phyloP scores from a whole-genome alignment of 2,888 invertebrate genomes.

The Ferdinandea cuprea region DNA sequence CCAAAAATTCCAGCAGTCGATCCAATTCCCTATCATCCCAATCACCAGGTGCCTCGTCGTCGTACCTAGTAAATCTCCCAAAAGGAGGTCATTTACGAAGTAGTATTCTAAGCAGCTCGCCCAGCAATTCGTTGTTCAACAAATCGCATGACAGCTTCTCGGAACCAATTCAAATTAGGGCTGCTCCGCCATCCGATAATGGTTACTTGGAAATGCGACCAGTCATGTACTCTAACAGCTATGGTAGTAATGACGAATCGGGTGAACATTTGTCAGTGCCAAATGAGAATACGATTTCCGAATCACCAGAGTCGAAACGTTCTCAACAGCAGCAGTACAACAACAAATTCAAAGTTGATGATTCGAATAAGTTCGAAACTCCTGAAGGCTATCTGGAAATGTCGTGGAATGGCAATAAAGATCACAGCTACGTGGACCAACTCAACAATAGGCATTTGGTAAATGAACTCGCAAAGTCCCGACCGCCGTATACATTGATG shows the following conservation, averaged over 20 bases:
- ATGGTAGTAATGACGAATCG: conserved; percentile 47
- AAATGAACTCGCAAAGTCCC: conserved; percentile 34
- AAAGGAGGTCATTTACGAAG: conserved; percentile 51
- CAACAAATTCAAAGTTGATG: conserved; percentile 77
- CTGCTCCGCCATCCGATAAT: conserved; percentile 67
- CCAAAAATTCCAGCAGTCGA: conserved; percentile 80
- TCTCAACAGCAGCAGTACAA: conserved; percentile 75
- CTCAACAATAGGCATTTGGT: conserved; percentile 3
- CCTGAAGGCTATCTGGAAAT: conserved; percentile 88
- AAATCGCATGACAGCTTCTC: conserved; percentile 69
- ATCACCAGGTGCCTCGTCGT: conserved; percentile 54
- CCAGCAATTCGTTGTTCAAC: conserved; percentile 20
- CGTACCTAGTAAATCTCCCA: conserved; percentile 43
- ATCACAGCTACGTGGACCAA: conserved; percentile 11
- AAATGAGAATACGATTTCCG: conserved; percentile 76
- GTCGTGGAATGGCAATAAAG: conserved; percentile 83
- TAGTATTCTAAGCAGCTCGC: conserved; percentile 48
- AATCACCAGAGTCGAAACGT: conserved; percentile 83
- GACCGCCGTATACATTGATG: conserved; percentile 12
- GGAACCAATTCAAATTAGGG: conserved; percentile 55
- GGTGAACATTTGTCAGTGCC: conserved; percentile 56
- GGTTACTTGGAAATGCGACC: conserved; percentile 87
- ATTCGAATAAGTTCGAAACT: conserved; percentile 79
- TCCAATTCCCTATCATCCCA: conserved; percentile 73
- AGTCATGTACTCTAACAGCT: conserved; percentile 78